Base-by-base conservation (phyloP, 2,888 invertebrate genomes). In the Serripes groenlandicus region DNA sequence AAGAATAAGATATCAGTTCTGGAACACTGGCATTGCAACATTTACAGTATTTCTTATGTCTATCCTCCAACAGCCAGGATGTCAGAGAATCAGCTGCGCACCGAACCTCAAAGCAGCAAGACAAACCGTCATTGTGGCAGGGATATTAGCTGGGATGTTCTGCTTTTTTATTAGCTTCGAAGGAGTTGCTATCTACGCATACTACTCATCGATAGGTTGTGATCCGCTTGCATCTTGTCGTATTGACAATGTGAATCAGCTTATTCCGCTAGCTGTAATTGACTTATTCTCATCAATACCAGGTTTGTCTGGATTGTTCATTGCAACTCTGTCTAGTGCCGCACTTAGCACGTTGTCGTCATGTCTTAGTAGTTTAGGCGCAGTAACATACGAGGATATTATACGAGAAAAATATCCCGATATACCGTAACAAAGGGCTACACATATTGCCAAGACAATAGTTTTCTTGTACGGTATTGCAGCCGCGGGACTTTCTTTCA, bases 341-440 rank as follows among this genome's bases (percentile, higher is more conserved):
- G 81, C 78, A 3, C 64, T 84, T 15, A 84, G 84, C 66, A 78
- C 82, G 21, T 42, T 82, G 21, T 82, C 82, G 0, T 83, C 83
- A 28, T 72, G 83, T 18, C 60, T 83, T 2, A 83, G 73, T 37
- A 76, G 83, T 75, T 54, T 82, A 49, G 56, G 78, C 15, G 82
- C 82, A 0, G 75, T 82, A 0, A 82, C 75, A 3, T 82, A 82
- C 62, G 78, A 82, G 35, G 82, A 82, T 56, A 58, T 82, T 35
- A 82, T 82, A 23, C 75, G 75, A 37, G 66, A 62, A 62, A 62
- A 34, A 34, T 62, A 62, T n/a, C 62, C 62, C 11, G 34, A 62
- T 23, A 11, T 62, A 21, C 3, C 62, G 11, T 32, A 62, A 34
- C 21, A 62, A 34, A 32, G 34, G 32, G 62, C 62, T 21, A 62